These are phyloP conservation scores for Gobionotothen gibberifrons DNA, from an alignment of 2,797 vertebrate species.

Conservation along the genomic window DNA sequence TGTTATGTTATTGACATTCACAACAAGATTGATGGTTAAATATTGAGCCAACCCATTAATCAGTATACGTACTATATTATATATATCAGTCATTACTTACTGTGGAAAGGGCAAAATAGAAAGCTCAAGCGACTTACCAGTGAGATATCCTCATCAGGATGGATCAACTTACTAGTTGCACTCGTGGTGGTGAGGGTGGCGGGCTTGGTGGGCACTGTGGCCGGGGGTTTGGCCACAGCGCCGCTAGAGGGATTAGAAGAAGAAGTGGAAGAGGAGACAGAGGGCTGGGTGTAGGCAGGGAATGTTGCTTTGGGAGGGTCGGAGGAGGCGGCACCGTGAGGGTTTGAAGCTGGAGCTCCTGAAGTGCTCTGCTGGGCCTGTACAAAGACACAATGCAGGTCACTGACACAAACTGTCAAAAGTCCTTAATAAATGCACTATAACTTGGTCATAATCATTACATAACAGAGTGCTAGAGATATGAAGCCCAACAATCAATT, in stretches of 20 bases:
- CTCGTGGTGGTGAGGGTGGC: constrained; percentile 97
- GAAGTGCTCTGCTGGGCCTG: constrained; percentile 93
- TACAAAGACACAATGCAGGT: constrained; percentile 37
- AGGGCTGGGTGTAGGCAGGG: constrained; percentile 97
- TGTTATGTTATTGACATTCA: background rate
- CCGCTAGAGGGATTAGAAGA: constrained; percentile 95
- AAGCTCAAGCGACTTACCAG: constrained; percentile 94
- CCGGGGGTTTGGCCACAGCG: constrained; percentile 94
- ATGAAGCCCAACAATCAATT: background rate
- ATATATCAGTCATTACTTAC: constrained; percentile 85
- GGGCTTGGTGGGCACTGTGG: constrained; percentile 96
- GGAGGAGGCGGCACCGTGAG: constrained; percentile 88
- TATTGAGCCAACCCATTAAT: background rate
- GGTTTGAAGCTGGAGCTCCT: constrained; percentile 88
- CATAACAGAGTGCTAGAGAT: background rate
- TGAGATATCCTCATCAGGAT: constrained; percentile 99
- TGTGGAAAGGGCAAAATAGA: constrained; percentile 83
- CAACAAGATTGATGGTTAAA: background rate
- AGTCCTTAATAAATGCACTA: background rate
- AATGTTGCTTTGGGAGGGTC: constrained; percentile 97
- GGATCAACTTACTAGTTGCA: constrained; percentile 99
- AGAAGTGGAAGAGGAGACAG: constrained; percentile 90
- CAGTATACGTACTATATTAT: constrained; percentile 44
- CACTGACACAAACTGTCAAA: background rate
- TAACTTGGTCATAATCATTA: background rate